Percentiles rank a stretch among this genome's conserved stretches.
Evolutionary conservation across 1,140 invertebrate species (phyloP).

Genomic region (Formica selysi): DNA sequence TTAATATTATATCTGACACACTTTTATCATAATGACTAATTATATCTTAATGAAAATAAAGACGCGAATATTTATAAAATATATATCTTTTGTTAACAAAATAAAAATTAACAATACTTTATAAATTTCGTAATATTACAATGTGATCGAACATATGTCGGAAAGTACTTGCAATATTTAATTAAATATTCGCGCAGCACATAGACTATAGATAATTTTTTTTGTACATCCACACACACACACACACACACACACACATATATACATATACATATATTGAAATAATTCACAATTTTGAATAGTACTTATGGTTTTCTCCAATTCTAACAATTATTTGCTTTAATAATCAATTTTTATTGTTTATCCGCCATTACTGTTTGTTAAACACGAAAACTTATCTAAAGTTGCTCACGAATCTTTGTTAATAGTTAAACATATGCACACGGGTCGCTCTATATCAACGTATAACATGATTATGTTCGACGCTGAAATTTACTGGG

Average conservation of each 20-base stretch:
- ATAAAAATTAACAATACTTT: not conserved
- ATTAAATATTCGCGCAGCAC: not conserved
- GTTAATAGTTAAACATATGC: not conserved
- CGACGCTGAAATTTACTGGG: slow-evolving; percentile 24
- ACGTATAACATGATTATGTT: no score
- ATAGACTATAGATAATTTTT: not conserved
- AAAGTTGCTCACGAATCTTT: not conserved
- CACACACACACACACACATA: no score
- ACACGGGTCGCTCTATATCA: no score
- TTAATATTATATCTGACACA: not conserved
- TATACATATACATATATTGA: not conserved
- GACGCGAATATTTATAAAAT: not conserved
- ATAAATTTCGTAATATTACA: not conserved
- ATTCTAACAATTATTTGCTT: not conserved
- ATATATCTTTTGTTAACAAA: not conserved
- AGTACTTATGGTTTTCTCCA: not conserved
- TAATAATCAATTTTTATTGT: not conserved
- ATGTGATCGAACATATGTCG: not conserved
- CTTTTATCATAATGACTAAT: not conserved
- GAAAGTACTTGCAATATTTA: slow-evolving; percentile 13
- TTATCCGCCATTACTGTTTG: not conserved
- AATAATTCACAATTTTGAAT: not conserved
- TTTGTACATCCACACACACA: not conserved
- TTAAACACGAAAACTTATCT: not conserved
- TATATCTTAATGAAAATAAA: not conserved